A percentile compares a stretch with the other conserved stretches of the same genome.
phyloP scores from a whole-genome alignment of 2,113 vertebrate genomes.

The Siniperca knerii region DNA sequence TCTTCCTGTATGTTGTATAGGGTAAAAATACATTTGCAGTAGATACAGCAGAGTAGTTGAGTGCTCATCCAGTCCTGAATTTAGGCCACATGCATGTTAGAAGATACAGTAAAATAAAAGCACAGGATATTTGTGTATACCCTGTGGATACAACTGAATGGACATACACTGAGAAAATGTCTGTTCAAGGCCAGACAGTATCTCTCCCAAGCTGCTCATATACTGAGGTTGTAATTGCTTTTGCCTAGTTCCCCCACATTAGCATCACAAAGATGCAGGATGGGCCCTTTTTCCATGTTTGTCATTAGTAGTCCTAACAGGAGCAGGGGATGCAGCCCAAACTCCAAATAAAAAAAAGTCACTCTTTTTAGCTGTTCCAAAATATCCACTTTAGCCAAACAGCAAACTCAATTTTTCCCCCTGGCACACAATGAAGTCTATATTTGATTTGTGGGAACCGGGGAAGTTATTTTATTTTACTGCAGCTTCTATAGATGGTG shows the following conservation, averaged over 20 bases:
- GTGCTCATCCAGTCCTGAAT: not conserved
- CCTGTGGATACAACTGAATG: not conserved
- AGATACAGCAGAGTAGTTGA: not conserved
- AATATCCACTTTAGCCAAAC: conserved; percentile 34
- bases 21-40: not conserved
- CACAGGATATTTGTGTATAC: not conserved
- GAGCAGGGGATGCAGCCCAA: conserved; percentile 24
- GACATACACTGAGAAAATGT: not conserved
- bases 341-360: conserved; percentile 43
- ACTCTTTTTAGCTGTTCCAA: conserved; percentile 27
- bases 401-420: not conserved
- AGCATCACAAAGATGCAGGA: conserved; percentile 76
- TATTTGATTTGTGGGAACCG: conserved; percentile 2
- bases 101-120: not conserved
- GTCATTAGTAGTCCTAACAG: conserved; percentile 80
- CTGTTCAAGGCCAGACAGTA: not conserved
- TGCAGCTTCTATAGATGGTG: not conserved
- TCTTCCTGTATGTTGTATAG: not conserved
- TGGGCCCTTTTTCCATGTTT: conserved; percentile 46
- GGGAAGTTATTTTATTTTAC: not conserved
- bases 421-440: not conserved
- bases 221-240: conserved; percentile 53
- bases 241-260: conserved; percentile 66
- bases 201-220: conserved; percentile 39
- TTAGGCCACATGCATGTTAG: not conserved